A percentile compares a stretch with the other conserved stretches of the same genome.
These are phyloP conservation scores for Barnardius zonarius DNA, from an alignment of 2,113 vertebrate species.

Conservation along the genomic window DNA sequence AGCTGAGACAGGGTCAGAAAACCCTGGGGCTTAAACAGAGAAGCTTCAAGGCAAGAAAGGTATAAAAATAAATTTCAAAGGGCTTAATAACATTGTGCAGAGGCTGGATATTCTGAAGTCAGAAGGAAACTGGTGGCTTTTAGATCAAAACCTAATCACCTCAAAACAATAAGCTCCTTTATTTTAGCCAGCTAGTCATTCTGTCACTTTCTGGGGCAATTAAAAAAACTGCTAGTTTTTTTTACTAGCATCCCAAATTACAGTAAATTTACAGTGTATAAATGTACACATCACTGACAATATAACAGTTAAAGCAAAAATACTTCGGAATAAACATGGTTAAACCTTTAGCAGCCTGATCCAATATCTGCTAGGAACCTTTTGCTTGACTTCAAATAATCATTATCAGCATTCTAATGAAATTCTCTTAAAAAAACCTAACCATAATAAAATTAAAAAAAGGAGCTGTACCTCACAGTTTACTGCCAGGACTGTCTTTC, in stretches of 20 bases:
- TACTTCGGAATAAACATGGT: neutral
- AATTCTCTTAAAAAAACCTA: neutral
- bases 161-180: constrained; percentile 23
- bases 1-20: constrained; percentile 35
- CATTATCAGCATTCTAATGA: neutral
- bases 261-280: neutral
- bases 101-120: constrained; percentile 44
- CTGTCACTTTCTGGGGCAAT: neutral
- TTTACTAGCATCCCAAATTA: neutral
- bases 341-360: constrained; percentile 2
- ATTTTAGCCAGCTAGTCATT: constrained; percentile 14
- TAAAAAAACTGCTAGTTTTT: neutral
- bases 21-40: constrained; percentile 49
- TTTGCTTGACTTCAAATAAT: constrained; percentile 31
- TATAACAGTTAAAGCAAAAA: neutral
- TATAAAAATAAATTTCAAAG: constrained; percentile 66
- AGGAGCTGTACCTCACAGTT: neutral
- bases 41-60: constrained; percentile 34
- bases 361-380: constrained; percentile 20
- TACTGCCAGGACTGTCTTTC: neutral
- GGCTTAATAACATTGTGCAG: constrained; percentile 53
- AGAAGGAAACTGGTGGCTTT: constrained; percentile 33
- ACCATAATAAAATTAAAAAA: neutral
- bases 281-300: neutral
- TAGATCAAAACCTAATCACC: constrained; percentile 52